These are phyloP conservation scores for Hucho hucho DNA, from an alignment of 2,113 vertebrate genomes.

Conservation along the genomic window DNA sequence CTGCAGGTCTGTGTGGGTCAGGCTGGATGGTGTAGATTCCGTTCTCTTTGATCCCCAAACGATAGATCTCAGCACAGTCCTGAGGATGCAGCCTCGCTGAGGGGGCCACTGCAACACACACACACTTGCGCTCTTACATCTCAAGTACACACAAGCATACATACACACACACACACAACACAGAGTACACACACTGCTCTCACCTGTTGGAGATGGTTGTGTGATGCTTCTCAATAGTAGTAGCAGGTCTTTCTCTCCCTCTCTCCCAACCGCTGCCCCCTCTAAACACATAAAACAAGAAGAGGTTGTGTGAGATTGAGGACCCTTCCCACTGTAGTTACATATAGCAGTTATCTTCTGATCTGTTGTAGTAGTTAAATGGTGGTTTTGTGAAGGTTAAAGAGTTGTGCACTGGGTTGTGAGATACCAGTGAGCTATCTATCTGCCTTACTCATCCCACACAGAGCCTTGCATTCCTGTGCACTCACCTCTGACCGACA, in stretches of 20 bases:
- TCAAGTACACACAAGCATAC: neutral
- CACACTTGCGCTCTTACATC: constrained; percentile 30
- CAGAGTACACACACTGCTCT: constrained; percentile 1
- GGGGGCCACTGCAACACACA: constrained; percentile 57
- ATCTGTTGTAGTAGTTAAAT: neutral
- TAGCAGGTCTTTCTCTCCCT: constrained; percentile 73
- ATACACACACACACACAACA: neutral
- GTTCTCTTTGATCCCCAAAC: constrained; percentile 76
- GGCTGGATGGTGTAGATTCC: constrained; percentile 84
- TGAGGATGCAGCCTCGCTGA: constrained; percentile 70
- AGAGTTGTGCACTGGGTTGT: neutral
- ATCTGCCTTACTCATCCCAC: neutral
- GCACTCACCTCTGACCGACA: constrained; percentile 66
- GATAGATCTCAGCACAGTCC: constrained; percentile 79
- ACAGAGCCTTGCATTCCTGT: constrained; percentile 60
- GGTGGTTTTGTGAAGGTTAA: neutral
- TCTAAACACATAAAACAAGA: constrained; percentile 51
- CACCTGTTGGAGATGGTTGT: constrained; percentile 67
- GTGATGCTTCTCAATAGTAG: constrained; percentile 76
- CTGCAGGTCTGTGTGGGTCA: constrained; percentile 63
- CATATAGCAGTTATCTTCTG: neutral
- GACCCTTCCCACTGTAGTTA: neutral
- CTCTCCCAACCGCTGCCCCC: constrained; percentile 65
- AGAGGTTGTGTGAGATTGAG: constrained; percentile 16
- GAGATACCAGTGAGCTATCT: neutral